Evolutionary conservation across 2,888 invertebrate genomes (phyloP).

Genomic region (Miltochrista miniata): DNA sequence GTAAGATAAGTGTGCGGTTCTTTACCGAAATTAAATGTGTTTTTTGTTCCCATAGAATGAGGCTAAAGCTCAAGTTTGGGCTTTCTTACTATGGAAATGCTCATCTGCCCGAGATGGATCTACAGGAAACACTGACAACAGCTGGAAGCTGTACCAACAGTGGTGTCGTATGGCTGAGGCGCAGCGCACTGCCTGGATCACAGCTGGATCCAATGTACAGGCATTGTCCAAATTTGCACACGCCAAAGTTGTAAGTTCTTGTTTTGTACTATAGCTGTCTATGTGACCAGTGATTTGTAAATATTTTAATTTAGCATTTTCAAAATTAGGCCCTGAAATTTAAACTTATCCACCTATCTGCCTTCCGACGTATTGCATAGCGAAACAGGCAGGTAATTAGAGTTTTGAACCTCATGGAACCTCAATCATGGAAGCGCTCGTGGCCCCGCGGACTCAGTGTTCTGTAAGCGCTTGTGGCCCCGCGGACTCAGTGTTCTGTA

Average conservation of each 20-base stretch:
- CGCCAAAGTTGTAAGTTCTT: slow-evolving; percentile 85
- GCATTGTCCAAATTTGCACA: slow-evolving; percentile 86
- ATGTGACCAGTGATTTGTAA: no score
- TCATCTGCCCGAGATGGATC: slow-evolving; percentile 73
- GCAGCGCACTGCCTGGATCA: slow-evolving; percentile 90
- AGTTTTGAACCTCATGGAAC: no score
- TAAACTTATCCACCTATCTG: no score
- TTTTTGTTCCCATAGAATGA: slow-evolving; percentile 82
- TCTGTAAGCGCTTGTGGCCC: no score
- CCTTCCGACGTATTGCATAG: no score
- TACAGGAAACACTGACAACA: slow-evolving; percentile 82
- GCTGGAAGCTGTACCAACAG: slow-evolving; percentile 92
- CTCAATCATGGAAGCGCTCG: no score
- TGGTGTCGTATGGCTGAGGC: slow-evolving; percentile 92
- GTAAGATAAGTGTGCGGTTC: neutral
- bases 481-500: no score
- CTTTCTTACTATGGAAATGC: slow-evolving; percentile 91
- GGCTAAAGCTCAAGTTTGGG: slow-evolving; percentile 93
- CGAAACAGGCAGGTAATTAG: no score
- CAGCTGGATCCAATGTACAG: slow-evolving; percentile 90
- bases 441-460: no score
- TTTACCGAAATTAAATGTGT: neutral
- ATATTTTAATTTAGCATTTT: no score
- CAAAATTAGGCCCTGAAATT: no score
- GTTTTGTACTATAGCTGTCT: no score